Evolutionary conservation across 2,113 vertebrate genomes (phyloP).

Genomic region (Oryzias curvinotus): DNA sequence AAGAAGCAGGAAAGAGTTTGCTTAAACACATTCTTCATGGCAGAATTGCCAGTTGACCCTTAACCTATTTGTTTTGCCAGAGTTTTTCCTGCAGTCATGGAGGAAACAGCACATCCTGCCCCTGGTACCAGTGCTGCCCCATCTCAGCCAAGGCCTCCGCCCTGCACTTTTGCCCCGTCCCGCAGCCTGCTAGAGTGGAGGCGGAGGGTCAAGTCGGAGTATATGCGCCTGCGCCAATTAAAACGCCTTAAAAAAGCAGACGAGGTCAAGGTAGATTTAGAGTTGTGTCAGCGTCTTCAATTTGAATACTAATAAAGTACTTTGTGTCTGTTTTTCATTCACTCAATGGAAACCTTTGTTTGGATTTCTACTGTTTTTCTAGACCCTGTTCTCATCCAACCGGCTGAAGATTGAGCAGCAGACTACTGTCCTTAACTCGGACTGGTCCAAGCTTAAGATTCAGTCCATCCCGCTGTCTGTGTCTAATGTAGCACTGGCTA

Average conservation of each 20-base stretch:
- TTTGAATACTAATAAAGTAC: too few species aligned
- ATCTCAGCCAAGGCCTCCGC: conserved; percentile 43
- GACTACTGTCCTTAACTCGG: conserved; percentile 87
- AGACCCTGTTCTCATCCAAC: conserved; percentile 92
- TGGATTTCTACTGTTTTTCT: conserved; percentile 21
- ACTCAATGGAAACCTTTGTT: background rate
- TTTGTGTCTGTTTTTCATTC: background rate
- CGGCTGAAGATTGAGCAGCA: conserved; percentile 89
- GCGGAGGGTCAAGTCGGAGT: conserved; percentile 94
- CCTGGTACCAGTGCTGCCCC: conserved; percentile 22
- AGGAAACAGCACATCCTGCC: conserved; percentile 53
- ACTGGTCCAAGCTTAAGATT: conserved; percentile 91
- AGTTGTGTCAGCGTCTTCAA: background rate
- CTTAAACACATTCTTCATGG: too few species aligned
- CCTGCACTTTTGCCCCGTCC: conserved; percentile 73
- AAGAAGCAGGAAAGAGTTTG: background rate
- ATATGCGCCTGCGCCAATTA: conserved; percentile 94
- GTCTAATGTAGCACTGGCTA: conserved; percentile 78
- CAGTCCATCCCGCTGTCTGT: conserved; percentile 89
- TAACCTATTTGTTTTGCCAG: background rate
- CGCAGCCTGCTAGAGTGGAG: conserved; percentile 88
- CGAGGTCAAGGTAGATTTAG: conserved; percentile 84
- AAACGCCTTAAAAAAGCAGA: conserved; percentile 91
- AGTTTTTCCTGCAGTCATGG: conserved; percentile 52
- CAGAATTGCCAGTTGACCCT: too few species aligned